Evolutionary conservation across 2,888 invertebrate species (phyloP).

Genomic region (Augochlorella aurata): DNA sequence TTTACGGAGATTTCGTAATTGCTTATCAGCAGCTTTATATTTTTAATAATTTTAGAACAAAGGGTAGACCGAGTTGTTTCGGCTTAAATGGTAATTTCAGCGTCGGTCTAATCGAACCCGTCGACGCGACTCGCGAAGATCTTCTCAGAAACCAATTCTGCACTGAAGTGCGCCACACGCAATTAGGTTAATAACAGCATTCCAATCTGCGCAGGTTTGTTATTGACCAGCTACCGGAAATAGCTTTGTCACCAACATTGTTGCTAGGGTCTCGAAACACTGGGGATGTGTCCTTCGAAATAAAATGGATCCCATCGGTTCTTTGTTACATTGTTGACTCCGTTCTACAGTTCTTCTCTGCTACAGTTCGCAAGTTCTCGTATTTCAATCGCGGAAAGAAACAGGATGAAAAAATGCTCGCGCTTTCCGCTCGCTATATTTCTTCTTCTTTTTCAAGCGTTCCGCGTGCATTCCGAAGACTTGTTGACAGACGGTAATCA

Average conservation of each 20-base stretch:
- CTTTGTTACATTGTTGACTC: no score
- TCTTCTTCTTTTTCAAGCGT: constrained; percentile 7
- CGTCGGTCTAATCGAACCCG: not conserved
- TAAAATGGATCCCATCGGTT: not conserved
- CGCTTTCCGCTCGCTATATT: not conserved
- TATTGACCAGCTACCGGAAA: constrained; percentile 55
- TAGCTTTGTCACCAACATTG: constrained; percentile 53
- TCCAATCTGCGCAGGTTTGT: constrained; percentile 53
- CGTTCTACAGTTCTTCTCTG: not conserved
- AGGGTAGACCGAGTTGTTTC: not conserved
- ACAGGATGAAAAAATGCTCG: not conserved
- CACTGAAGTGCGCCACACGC: constrained; percentile 34
- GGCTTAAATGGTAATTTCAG: not conserved
- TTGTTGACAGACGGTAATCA: not conserved
- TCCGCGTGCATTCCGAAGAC: not conserved
- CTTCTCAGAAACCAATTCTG: constrained; percentile 1
- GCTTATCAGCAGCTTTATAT: no score
- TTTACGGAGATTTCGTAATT: no score
- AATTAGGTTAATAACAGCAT: constrained; percentile 60
- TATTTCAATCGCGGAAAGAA: constrained; percentile 4
- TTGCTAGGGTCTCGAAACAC: constrained; percentile 41
- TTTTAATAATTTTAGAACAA: not conserved
- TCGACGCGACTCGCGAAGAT: not conserved
- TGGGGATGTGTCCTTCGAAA: constrained; percentile 22
- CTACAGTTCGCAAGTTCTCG: not conserved